These are phyloP conservation scores for Platysternon megacephalum DNA, from an alignment of 2,113 vertebrate genomes.

Conservation along the genomic window DNA sequence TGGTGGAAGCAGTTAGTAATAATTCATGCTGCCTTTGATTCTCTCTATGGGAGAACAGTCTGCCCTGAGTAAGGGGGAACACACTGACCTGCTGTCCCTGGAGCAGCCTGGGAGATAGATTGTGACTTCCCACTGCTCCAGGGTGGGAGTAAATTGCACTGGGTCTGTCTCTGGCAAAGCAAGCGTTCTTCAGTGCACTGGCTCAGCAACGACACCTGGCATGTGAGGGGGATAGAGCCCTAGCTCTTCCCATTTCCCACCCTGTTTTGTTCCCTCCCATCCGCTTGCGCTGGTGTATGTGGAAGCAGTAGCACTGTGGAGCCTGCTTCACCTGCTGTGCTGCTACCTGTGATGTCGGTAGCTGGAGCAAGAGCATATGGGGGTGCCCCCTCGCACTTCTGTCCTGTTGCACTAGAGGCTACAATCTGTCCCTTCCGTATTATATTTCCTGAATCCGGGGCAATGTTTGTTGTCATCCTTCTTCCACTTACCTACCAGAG, in stretches of 20 bases:
- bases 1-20: accelerated
- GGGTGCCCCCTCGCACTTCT: background rate
- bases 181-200: accelerated
- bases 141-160: accelerated
- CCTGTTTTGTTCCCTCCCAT: background rate
- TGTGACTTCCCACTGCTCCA: background rate
- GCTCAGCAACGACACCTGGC: background rate
- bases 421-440: background rate
- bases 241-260: background rate
- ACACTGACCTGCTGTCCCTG: background rate
- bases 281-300: background rate
- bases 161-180: background rate
- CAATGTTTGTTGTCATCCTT: background rate
- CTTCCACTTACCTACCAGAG: background rate
- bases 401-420: background rate
- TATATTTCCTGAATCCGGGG: background rate
- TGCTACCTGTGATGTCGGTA: background rate
- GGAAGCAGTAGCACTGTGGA: background rate
- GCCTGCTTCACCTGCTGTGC: too few relatives aligned
- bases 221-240: background rate
- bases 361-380: background rate
- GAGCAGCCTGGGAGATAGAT: background rate
- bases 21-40: background rate
- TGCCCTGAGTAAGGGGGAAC: background rate
- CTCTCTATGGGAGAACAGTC: background rate